Percentiles rank a stretch among this genome's conserved stretches.
Conservation (phyloP, 2,797 vertebrate genomes). For the Erithacus rubecula region DNA sequence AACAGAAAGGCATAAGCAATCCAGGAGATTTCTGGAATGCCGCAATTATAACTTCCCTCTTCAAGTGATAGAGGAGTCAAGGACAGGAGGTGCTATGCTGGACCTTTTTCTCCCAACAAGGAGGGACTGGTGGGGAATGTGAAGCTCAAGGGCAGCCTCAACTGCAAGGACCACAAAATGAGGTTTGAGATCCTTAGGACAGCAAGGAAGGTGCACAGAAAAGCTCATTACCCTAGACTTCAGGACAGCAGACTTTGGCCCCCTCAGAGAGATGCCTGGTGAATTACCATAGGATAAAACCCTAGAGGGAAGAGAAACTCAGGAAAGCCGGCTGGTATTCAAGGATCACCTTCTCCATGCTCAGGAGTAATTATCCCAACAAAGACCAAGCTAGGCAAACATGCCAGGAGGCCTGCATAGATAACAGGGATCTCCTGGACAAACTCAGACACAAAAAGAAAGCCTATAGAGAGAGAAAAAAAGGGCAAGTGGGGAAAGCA, state of each 20-base stretch:
- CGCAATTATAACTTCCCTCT: accelerated
- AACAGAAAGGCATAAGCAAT: background rate
- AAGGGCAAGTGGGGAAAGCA: background rate
- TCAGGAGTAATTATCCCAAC: background rate
- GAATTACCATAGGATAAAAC: background rate
- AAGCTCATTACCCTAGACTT: background rate
- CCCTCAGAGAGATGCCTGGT: background rate
- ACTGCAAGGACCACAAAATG: background rate
- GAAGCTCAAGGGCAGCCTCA: background rate
- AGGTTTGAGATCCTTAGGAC: background rate
- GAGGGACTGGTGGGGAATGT: background rate
- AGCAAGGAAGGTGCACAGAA: background rate
- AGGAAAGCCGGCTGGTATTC: background rate
- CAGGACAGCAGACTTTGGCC: background rate
- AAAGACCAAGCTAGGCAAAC: background rate
- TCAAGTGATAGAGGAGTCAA: background rate
- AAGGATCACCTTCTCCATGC: background rate
- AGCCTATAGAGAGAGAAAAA: accelerated
- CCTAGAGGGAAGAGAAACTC: background rate
- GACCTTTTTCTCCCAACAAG: background rate
- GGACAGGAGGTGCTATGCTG: background rate
- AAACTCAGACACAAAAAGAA: background rate
- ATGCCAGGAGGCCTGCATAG: background rate
- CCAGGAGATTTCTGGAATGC: background rate
- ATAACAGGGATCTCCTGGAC: background rate